These are phyloP conservation scores for Ictalurus furcatus DNA, from an alignment of 2,113 vertebrate species.

Conservation along the genomic window DNA sequence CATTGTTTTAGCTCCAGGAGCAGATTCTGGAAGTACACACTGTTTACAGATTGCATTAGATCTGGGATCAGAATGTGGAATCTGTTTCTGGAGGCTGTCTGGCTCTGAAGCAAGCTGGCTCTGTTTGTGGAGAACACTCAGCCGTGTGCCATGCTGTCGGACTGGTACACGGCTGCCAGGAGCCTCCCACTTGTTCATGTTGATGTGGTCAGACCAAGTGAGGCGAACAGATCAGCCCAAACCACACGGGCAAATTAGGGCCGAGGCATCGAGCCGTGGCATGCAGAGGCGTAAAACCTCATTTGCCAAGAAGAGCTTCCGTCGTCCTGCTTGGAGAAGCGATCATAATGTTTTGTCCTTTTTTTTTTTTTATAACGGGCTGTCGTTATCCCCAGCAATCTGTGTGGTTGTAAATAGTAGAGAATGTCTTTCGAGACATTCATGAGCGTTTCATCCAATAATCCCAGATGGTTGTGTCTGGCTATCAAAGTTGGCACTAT, in stretches of 20 bases:
- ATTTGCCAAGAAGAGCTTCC: not conserved
- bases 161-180: not conserved
- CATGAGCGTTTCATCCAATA: not conserved
- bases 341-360: not conserved
- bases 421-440: not conserved
- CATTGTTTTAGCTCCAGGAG: not conserved
- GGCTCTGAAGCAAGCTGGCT: not conserved
- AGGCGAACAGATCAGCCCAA: slow-evolving; percentile 25
- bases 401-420: not conserved
- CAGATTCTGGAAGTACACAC: not conserved
- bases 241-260: slow-evolving; percentile 30
- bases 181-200: slow-evolving; percentile 26
- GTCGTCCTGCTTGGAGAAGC: not conserved
- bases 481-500: not conserved
- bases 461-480: not conserved
- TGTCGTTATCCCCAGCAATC: not conserved
- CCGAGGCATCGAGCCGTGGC: slow-evolving; percentile 1
- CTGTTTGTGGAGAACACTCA: slow-evolving; percentile 8
- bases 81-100: slow-evolving; percentile 10
- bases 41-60: not conserved
- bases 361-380: not conserved
- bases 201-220: slow-evolving; percentile 38
- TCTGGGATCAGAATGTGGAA: not conserved
- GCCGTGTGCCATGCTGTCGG: slow-evolving; percentile 23
- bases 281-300: slow-evolving; percentile 26